Evolutionary conservation across 2,888 invertebrate genomes (phyloP).

Genomic region (Andricus curvator): DNA sequence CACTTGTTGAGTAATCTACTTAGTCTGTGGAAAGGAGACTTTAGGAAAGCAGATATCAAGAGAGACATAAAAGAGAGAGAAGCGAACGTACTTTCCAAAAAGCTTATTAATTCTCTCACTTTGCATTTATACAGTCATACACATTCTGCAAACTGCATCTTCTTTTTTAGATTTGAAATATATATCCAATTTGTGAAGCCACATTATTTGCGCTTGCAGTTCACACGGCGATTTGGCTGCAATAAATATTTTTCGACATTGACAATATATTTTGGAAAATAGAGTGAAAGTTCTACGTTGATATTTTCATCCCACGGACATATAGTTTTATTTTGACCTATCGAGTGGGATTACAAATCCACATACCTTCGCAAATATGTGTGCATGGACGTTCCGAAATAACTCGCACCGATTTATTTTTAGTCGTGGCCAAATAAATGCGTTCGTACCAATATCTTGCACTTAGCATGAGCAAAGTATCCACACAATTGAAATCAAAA

Average conservation of each 20-base stretch:
- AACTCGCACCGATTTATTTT: conserved; percentile 62
- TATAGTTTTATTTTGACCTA: conserved; percentile 4
- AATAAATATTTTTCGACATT: not conserved
- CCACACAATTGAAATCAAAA: not conserved
- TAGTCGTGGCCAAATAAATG: conserved; percentile 59
- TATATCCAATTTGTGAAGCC: not conserved
- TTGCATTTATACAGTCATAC: no score
- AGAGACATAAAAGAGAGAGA: not conserved
- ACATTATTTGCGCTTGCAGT: not conserved
- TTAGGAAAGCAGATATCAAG: conserved; percentile 6
- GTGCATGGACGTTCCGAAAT: conserved; percentile 59
- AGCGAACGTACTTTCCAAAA: no score
- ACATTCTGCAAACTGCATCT: no score
- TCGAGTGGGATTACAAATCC: conserved; percentile 1
- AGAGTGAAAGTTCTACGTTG: not conserved
- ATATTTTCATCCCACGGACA: not conserved
- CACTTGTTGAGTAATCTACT: conserved; percentile 78
- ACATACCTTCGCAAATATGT: not conserved
- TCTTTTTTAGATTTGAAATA: not conserved
- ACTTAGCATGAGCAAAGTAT: conserved; percentile 19
- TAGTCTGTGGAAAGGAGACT: conserved; percentile 68
- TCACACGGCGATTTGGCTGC: not conserved
- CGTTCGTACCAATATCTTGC: conserved; percentile 46
- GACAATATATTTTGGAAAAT: not conserved
- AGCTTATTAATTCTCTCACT: no score